Percentiles rank a stretch among this genome's conserved stretches.
Conservation (phyloP, 2,888 invertebrate species). For the Euplagia quadripunctaria region DNA sequence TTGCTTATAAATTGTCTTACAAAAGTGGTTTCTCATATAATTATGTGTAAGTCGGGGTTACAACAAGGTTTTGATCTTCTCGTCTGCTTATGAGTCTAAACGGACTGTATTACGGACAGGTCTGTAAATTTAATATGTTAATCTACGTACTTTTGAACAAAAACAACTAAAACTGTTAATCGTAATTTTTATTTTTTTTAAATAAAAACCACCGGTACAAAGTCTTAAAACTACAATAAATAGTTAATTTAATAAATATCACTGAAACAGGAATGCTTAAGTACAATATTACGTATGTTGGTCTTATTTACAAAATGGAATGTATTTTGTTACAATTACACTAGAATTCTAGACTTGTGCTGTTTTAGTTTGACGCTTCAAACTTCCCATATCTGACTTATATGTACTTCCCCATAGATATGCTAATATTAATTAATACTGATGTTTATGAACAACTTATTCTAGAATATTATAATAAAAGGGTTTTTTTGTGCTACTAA, state of each 20-base stretch:
- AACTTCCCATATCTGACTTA: neutral
- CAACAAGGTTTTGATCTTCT: no score
- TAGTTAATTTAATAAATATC: constrained; percentile 71
- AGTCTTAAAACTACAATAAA: constrained; percentile 72
- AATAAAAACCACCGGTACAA: constrained; percentile 63
- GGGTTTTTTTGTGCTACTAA: constrained; percentile 5
- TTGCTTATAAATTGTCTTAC: no score
- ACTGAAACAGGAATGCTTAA: constrained; percentile 56
- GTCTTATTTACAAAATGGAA: constrained; percentile 57
- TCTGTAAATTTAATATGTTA: no score
- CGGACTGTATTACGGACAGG: no score
- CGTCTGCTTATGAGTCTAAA: no score
- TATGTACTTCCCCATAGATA: neutral
- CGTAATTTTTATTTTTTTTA: constrained; percentile 42
- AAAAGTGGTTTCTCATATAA: no score
- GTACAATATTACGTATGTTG: constrained; percentile 41
- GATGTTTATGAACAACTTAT: constrained; percentile 53
- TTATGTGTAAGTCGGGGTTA: no score
- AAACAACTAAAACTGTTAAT: neutral
- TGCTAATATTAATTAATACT: constrained; percentile 60
- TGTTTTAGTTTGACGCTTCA: neutral
- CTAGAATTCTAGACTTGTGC: constrained; percentile 1
- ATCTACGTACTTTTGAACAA: neutral
- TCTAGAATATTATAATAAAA: constrained; percentile 11
- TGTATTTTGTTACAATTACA: constrained; percentile 26